Evolutionary conservation across 2,113 vertebrate species (phyloP).

Genomic region (Phaethornis superciliosus): DNA sequence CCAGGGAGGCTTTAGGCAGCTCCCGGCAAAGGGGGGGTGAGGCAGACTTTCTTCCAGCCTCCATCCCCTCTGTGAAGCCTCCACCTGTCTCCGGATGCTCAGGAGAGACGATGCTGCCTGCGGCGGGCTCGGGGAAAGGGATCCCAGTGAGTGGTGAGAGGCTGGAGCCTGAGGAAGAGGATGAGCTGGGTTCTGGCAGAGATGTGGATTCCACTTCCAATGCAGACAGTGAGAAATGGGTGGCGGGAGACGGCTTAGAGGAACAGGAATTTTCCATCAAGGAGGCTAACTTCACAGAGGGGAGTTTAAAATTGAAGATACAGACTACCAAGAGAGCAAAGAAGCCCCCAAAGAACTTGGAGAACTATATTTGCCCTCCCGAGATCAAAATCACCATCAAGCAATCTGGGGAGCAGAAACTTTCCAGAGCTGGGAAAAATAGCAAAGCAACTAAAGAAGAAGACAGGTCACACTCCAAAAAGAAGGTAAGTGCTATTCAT

Average conservation of each 20-base stretch:
- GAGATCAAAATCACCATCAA: conserved; percentile 99
- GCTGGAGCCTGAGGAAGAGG: conserved; percentile 86
- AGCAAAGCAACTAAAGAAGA: conserved; percentile 87
- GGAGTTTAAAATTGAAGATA: conserved; percentile 98
- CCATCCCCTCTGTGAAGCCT: conserved; percentile 58
- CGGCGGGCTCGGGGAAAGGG: conserved; percentile 72
- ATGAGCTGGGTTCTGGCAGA: conserved; percentile 83
- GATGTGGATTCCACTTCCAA: conserved; percentile 90
- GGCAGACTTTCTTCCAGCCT: conserved; percentile 80
- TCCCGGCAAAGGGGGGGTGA: conserved; percentile 88
- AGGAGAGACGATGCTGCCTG: conserved; percentile 72
- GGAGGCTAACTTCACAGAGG: conserved; percentile 97
- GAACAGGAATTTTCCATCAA: conserved; percentile 99
- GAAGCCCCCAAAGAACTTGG: conserved; percentile 97
- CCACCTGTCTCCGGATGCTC: conserved; percentile 13
- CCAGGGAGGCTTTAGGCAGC: conserved; percentile 88
- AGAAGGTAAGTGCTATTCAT: conserved; percentile 82
- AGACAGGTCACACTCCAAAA: conserved; percentile 89
- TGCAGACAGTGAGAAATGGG: conserved; percentile 89
- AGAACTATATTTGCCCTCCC: conserved; percentile 98
- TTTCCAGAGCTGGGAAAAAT: conserved; percentile 84
- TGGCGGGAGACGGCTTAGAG: conserved; percentile 88
- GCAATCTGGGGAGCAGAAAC: conserved; percentile 87
- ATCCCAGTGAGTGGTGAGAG: conserved; percentile 77
- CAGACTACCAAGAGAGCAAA: conserved; percentile 98